Base-by-base conservation (phyloP, 2,888 invertebrate genomes). In the Lycia hirtaria region DNA sequence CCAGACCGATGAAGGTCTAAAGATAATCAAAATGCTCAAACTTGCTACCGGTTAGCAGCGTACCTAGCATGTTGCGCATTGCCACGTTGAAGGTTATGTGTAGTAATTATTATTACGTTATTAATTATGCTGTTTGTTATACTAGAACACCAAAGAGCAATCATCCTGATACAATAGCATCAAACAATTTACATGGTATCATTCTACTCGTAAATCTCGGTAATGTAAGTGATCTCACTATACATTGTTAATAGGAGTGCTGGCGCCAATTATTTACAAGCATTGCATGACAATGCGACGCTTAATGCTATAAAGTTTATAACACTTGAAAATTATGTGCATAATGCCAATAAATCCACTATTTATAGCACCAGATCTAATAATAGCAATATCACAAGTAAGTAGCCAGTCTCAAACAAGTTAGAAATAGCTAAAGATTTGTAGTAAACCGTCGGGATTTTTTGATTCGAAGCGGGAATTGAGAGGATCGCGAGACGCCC, bases 401-500 rank as follows among this genome's bases (percentile, higher is more conserved):
- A 22, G 41, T 43, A 52, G 43, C 24, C 22, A 17, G 17, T 38
- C 19, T 54, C 43, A 49, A 48, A 48, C 51, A 51, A 56, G 56
- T 33, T 63, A 47, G 57, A 53, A 58, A 57, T 60, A 53, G 60
- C 45, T 52, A 69, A 72, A 75, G 78, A 84, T 83, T 84, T 85
- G 83, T 79, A 73, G 68, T 65, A 72, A 70, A 75, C 65, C 63
- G 67, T 73, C 73, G 78, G 77, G 77, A 74, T 80, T 83, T 33
- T 70, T 87, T 83, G 70, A 85, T 78, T 80, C 69, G 78, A 80
- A 78, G 75, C 77, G 81, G 80, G 85, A 83, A 81, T 82, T 76
- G 82, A 84, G 84, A 83, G 75, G 82, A 85, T 88, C 81, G 83
- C 85, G 69, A 75, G 76, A 78, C 81, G 72, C 72, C 88, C 86